These are phyloP conservation scores for Diploscapter pachys DNA, from an alignment of 1,140 invertebrate species.

Conservation along the genomic window DNA sequence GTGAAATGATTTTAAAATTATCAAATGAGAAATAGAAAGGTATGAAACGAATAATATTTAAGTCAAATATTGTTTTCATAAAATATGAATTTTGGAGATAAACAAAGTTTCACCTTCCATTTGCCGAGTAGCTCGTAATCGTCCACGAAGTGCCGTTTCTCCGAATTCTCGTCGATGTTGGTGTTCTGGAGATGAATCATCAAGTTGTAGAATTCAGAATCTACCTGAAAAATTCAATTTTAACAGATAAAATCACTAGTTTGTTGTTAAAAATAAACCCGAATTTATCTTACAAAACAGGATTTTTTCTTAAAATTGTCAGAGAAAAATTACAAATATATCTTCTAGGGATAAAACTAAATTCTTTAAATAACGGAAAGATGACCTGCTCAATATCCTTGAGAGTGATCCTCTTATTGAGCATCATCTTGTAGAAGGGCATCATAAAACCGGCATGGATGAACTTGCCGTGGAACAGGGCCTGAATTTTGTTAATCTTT, in stretches of 20 bases:
- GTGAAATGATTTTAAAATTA: no score
- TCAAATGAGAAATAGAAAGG: no score
- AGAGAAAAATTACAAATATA: no score
- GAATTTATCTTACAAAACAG: no score
- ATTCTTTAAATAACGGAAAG: no score
- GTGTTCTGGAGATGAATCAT: slow-evolving; percentile 71
- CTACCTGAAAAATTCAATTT: slow-evolving; percentile 54
- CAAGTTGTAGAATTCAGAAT: slow-evolving; percentile 98
- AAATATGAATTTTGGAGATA: no score
- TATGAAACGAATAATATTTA: no score
- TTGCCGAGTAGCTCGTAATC: slow-evolving; percentile 96
- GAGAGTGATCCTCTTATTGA: slow-evolving; percentile 94
- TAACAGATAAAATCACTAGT: no score
- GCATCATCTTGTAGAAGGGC: slow-evolving; percentile 98
- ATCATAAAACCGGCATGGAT: slow-evolving; percentile 99
- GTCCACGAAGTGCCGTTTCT: slow-evolving; percentile 93
- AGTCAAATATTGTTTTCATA: no score
- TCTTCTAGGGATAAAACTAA: no score
- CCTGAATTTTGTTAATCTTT: slow-evolving; percentile 64
- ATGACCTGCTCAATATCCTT: slow-evolving; percentile 94
- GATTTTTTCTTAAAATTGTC: no score
- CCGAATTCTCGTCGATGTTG: slow-evolving; percentile 63
- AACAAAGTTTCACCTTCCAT: slow-evolving; percentile 61
- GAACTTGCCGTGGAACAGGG: slow-evolving; percentile 94
- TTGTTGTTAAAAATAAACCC: no score